Evolutionary conservation across 2,797 vertebrate species (phyloP).

Genomic region (Hoplostethus mediterraneus): DNA sequence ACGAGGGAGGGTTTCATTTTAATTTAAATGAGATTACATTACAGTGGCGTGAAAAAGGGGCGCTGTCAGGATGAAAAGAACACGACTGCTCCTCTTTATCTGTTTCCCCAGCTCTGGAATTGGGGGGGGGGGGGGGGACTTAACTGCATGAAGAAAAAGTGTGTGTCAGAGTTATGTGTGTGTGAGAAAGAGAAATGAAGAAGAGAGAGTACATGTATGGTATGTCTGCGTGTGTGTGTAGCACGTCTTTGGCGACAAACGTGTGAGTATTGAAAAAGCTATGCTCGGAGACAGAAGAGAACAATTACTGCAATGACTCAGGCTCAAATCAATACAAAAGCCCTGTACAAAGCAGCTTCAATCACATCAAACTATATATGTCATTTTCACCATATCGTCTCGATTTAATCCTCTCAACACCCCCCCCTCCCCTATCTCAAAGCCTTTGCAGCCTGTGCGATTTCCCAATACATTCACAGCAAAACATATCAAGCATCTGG

Average conservation of each 20-base stretch:
- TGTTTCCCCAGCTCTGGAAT: constrained; percentile 69
- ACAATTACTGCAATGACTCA: constrained; percentile 68
- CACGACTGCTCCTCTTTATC: constrained; percentile 80
- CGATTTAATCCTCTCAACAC: constrained; percentile 58
- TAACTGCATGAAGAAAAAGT: constrained; percentile 51
- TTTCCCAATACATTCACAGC: constrained; percentile 28
- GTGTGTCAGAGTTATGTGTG: constrained; percentile 13
- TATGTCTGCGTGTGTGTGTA: constrained; percentile 13
- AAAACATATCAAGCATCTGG: constrained; percentile 41
- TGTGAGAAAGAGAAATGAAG: background rate
- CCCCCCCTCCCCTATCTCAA: constrained; percentile 35
- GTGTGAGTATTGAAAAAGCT: constrained; percentile 57
- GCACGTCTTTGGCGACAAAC: constrained; percentile 37
- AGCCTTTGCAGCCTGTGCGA: constrained; percentile 44
- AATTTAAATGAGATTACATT: constrained; percentile 87
- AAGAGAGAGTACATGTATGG: constrained; percentile 25
- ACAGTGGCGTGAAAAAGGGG: constrained; percentile 80
- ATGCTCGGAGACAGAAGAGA: constrained; percentile 51
- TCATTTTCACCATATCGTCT: constrained; percentile 64
- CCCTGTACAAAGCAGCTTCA: constrained; percentile 38
- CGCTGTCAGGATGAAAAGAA: constrained; percentile 78
- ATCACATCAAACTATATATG: constrained; percentile 65
- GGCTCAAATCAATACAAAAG: constrained; percentile 68
- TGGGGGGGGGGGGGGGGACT: constrained; percentile 36
- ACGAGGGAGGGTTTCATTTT: constrained; percentile 85